phyloP scores from a whole-genome alignment of 2,888 invertebrate species.

The Aquatica leii region DNA sequence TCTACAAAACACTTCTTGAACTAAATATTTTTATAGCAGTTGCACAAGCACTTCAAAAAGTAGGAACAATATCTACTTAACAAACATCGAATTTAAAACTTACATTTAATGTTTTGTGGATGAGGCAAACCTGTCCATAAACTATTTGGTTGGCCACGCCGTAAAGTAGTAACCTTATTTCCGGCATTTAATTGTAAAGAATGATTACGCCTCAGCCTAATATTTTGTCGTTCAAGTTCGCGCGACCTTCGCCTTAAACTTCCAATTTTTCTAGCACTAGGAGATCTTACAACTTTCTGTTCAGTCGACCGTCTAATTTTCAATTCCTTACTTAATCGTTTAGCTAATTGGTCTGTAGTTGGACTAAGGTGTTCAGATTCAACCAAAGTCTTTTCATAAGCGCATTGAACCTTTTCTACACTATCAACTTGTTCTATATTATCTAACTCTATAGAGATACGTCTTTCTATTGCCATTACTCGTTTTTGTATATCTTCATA shows the following conservation, averaged over 20 bases:
- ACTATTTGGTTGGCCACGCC: slow-evolving; percentile 64
- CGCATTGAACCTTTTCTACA: slow-evolving; percentile 72
- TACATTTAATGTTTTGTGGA: slow-evolving; percentile 17
- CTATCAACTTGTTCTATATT: slow-evolving; percentile 54
- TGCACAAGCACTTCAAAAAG: too few species aligned
- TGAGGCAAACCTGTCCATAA: slow-evolving; percentile 55
- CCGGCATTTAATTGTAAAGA: slow-evolving; percentile 68
- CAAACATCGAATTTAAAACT: too few species aligned
- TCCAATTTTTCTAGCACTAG: slow-evolving; percentile 84
- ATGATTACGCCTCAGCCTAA: slow-evolving; percentile 67
- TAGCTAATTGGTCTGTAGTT: slow-evolving; percentile 75
- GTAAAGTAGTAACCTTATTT: slow-evolving; percentile 63
- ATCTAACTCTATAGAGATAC: slow-evolving; percentile 74
- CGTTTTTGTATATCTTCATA: slow-evolving; percentile 81
- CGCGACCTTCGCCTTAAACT: slow-evolving; percentile 75
- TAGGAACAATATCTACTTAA: too few species aligned
- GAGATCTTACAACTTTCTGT: slow-evolving; percentile 77
- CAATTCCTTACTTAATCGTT: slow-evolving; percentile 74
- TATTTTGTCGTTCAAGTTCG: slow-evolving; percentile 61
- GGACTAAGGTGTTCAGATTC: slow-evolving; percentile 72
- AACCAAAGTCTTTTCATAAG: slow-evolving; percentile 77
- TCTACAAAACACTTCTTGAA: too few species aligned
- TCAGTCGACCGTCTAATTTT: slow-evolving; percentile 77
- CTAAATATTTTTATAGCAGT: too few species aligned
- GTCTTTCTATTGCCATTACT: slow-evolving; percentile 75